Evolutionary conservation across 2,888 invertebrate species (phyloP).

Genomic region (Physocephala rufipes): DNA sequence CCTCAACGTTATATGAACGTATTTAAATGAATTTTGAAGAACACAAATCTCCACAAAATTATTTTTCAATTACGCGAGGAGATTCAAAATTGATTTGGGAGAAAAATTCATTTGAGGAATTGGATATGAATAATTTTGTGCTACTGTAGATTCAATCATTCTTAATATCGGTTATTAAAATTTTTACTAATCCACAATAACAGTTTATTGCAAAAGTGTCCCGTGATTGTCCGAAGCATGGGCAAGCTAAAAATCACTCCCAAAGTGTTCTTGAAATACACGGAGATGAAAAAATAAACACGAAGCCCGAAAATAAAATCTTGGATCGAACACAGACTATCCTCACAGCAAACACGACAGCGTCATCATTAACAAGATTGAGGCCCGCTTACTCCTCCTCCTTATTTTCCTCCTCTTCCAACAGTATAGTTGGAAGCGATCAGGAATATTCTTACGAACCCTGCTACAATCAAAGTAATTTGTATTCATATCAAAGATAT

Average conservation of each 20-base stretch:
- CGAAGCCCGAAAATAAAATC: neutral
- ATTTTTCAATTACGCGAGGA: too few relatives aligned
- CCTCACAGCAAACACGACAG: neutral
- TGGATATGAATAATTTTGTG: too few relatives aligned
- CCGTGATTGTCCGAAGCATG: constrained; percentile 14
- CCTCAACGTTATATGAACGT: too few relatives aligned
- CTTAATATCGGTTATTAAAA: neutral
- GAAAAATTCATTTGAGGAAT: too few relatives aligned
- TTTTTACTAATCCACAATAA: constrained; percentile 15
- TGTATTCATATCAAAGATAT: constrained; percentile 62
- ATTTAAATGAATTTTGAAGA: too few relatives aligned
- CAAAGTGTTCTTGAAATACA: constrained; percentile 20
- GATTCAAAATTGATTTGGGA: too few relatives aligned
- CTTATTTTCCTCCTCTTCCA: too few relatives aligned
- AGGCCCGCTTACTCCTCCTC: too few relatives aligned
- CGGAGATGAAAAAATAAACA: constrained; percentile 5
- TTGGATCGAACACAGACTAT: neutral
- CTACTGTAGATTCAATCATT: neutral
- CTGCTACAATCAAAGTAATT: constrained; percentile 60
- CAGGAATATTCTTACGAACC: constrained; percentile 54
- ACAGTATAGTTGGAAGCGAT: neutral
- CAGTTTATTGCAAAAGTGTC: neutral
- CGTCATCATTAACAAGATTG: constrained; percentile 21
- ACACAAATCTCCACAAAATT: too few relatives aligned
- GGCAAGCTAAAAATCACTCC: neutral